These are phyloP conservation scores for Cyprinodon brontotheroides DNA, from an alignment of 2,113 vertebrate genomes.

Conservation along the genomic window DNA sequence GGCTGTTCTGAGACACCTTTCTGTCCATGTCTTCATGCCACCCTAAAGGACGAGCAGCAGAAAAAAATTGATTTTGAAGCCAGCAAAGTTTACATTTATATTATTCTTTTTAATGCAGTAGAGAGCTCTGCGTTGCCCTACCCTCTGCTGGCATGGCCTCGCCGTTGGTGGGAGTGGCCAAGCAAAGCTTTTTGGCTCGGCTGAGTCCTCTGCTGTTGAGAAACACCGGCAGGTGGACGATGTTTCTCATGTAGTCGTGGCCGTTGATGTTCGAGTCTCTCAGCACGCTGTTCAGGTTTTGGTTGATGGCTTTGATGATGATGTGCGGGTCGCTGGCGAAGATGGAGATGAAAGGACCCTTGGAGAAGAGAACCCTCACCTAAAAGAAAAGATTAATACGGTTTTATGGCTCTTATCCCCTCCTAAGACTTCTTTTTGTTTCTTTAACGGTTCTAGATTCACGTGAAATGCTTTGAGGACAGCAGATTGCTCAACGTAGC, in stretches of 20 bases:
- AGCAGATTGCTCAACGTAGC: not conserved
- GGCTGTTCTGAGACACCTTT: conserved; percentile 89
- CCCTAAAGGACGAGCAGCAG: conserved; percentile 69
- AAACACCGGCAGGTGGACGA: conserved; percentile 96
- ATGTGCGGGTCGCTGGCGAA: conserved; percentile 99
- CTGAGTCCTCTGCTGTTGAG: conserved; percentile 96
- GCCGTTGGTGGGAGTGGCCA: conserved; percentile 83
- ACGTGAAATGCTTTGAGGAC: not conserved
- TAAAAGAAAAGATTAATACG: conserved; percentile 57
- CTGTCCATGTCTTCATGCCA: conserved; percentile 88
- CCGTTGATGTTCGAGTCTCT: conserved; percentile 99
- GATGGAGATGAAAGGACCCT: conserved; percentile 96
- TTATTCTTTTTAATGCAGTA: not conserved
- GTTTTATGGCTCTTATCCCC: not conserved
- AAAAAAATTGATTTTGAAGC: not conserved
- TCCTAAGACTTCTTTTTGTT: too few relatives aligned
- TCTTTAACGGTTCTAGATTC: not conserved
- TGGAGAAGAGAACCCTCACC: conserved; percentile 96
- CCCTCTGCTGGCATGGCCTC: conserved; percentile 83
- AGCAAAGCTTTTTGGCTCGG: conserved; percentile 86
- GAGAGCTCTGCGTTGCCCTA: not conserved
- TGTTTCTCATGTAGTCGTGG: conserved; percentile 98
- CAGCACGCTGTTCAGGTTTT: conserved; percentile 97
- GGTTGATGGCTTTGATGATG: conserved; percentile 99
- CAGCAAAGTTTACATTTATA: not conserved